These are phyloP conservation scores for Ericerus pela DNA, from an alignment of 1,140 invertebrate species.

Conservation along the genomic window DNA sequence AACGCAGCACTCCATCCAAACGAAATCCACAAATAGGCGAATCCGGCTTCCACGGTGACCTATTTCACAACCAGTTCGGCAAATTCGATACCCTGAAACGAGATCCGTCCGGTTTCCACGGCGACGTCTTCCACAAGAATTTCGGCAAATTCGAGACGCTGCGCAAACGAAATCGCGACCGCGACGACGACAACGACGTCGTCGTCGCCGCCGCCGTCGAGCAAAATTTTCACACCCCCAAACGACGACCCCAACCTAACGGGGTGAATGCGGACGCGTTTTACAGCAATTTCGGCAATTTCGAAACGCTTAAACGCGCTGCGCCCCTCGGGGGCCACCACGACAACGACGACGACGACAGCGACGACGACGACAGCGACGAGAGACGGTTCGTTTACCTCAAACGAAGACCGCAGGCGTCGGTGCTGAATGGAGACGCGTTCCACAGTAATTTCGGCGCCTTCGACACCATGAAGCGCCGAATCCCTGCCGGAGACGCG, in stretches of 20 bases:
- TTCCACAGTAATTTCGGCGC: slow-evolving; percentile 26
- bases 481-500: not conserved
- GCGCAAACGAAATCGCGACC: slow-evolving; percentile 26
- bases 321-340: not conserved
- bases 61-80: slow-evolving; percentile 35
- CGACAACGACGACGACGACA: not conserved
- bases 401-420: slow-evolving; percentile 23
- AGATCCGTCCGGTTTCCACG: slow-evolving; percentile 26
- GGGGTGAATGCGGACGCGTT: slow-evolving; percentile 21
- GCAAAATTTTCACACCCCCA: slow-evolving; percentile 28
- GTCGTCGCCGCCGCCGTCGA: slow-evolving; percentile 34
- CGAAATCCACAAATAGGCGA: slow-evolving; percentile 20
- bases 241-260: slow-evolving; percentile 18
- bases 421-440: slow-evolving; percentile 22
- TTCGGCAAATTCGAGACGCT: slow-evolving; percentile 30
- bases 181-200: slow-evolving; percentile 25
- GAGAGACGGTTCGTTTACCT: too few species aligned
- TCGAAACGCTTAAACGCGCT: slow-evolving; percentile 28
- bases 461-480: slow-evolving; percentile 29
- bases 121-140: slow-evolving; percentile 23
- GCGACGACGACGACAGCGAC: too few species aligned
- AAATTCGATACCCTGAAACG: slow-evolving; percentile 32
- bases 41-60: slow-evolving; percentile 32
- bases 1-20: slow-evolving; percentile 30
- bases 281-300: slow-evolving; percentile 22